Percentiles rank a stretch among this genome's conserved stretches.
These are phyloP conservation scores for Potamarius usumacintae DNA, from an alignment of 2,113 vertebrate genomes.

Conservation along the genomic window DNA sequence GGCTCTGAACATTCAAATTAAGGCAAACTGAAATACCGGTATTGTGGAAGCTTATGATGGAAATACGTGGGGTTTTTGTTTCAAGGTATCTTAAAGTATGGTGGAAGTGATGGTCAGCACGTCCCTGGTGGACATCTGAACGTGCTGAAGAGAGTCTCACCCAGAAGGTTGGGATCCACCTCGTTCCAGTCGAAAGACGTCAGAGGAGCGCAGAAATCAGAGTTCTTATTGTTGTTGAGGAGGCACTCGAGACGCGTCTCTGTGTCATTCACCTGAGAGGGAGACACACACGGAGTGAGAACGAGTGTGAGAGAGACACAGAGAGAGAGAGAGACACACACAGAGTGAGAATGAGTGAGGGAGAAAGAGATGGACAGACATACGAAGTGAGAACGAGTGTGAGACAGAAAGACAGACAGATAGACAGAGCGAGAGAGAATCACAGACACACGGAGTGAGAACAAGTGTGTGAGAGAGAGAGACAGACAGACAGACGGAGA, in stretches of 20 bases:
- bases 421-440: too few species aligned
- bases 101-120: background rate
- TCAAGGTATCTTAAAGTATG: too few species aligned
- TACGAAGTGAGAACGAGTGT: too few species aligned
- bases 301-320: background rate
- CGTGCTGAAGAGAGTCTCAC: conserved; percentile 67
- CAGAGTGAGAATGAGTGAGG: too few species aligned
- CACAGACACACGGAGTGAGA: background rate
- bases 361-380: background rate
- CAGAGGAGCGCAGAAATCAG: conserved; percentile 96
- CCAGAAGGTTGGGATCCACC: conserved; percentile 95
- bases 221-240: conserved; percentile 99
- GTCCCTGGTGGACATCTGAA: background rate
- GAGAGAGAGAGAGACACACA: background rate
- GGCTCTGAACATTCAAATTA: too few species aligned
- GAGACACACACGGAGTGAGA: background rate
- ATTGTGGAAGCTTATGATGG: too few species aligned
- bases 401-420: too few species aligned
- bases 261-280: conserved; percentile 89
- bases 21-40: background rate
- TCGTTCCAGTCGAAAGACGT: conserved; percentile 99
- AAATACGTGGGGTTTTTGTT: too few species aligned
- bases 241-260: conserved; percentile 97
- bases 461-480: background rate
- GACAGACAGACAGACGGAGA: background rate